These are phyloP conservation scores for Scatophagus argus DNA, from an alignment of 2,113 vertebrate species.

Conservation along the genomic window DNA sequence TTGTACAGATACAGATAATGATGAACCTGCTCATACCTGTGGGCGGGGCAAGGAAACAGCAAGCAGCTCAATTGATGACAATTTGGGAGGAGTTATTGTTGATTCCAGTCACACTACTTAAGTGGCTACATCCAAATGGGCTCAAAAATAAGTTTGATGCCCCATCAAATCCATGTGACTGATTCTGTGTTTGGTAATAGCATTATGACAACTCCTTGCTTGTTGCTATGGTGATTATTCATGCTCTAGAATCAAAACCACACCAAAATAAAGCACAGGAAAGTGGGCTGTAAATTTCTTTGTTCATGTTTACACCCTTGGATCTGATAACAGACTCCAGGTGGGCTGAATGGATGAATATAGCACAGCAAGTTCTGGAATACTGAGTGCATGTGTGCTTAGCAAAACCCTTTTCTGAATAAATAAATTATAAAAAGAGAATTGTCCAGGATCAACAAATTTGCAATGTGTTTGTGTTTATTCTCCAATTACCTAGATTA, in stretches of 20 bases:
- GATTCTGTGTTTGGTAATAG: not conserved
- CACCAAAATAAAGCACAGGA: slow-evolving; percentile 14
- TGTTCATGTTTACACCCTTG: slow-evolving; percentile 8
- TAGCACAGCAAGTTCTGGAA: too few relatives aligned
- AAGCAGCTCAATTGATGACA: not conserved
- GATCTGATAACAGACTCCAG: slow-evolving; percentile 5
- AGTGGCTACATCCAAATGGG: not conserved
- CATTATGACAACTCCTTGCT: not conserved
- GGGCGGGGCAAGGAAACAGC: not conserved
- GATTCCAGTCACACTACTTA: not conserved
- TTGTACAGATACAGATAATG: too few relatives aligned
- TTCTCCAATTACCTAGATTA: too few relatives aligned
- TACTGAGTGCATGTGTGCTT: slow-evolving; percentile 20
- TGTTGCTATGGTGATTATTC: not conserved
- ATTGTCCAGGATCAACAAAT: slow-evolving; percentile 22
- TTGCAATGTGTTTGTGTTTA: slow-evolving; percentile 14
- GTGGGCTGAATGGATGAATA: slow-evolving; percentile 21
- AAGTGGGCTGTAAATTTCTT: slow-evolving; percentile 1
- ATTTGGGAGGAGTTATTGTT: not conserved
- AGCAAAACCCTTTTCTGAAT: slow-evolving; percentile 15
- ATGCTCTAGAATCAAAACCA: slow-evolving; percentile 8
- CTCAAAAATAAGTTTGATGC: not conserved
- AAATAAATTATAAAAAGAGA: slow-evolving; percentile 10
- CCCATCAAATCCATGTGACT: not conserved
- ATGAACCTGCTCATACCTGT: too few relatives aligned